Evolutionary conservation across 2,888 invertebrate species (phyloP).

Genomic region (Cantharis flavilabris): DNA sequence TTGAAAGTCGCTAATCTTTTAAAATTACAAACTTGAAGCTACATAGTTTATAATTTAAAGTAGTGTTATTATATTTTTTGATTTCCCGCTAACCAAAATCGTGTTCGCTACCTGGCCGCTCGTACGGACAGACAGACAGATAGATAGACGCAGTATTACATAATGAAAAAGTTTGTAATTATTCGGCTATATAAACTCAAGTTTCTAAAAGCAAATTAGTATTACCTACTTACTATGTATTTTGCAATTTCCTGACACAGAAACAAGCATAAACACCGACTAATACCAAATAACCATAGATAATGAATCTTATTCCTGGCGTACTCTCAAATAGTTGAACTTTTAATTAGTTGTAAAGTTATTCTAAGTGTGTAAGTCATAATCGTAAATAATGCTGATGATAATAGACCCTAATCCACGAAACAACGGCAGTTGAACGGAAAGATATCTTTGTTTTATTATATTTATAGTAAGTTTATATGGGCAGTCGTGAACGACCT

Average conservation of each 20-base stretch:
- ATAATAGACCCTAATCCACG: neutral
- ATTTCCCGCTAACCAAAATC: no score
- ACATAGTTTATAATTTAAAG: no score
- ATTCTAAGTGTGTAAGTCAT: neutral
- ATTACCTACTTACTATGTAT: neutral
- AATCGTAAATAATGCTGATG: neutral
- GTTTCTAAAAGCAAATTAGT: neutral
- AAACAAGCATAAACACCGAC: neutral
- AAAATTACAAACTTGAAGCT: no score
- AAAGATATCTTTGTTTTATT: neutral
- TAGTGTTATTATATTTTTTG: no score
- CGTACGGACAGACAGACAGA: neutral
- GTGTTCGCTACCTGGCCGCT: no score
- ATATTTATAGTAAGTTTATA: neutral
- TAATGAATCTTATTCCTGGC: neutral
- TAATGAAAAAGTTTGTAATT: no score
- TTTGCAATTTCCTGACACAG: neutral
- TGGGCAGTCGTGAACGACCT: neutral
- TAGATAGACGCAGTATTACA: neutral
- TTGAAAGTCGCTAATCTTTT: no score
- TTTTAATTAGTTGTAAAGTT: neutral
- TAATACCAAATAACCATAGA: neutral
- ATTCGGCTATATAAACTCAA: neutral
- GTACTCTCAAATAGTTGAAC: neutral
- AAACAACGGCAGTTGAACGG: neutral